These are phyloP conservation scores for Aegithalos caudatus DNA, from an alignment of 2,113 vertebrate species.

Conservation along the genomic window DNA sequence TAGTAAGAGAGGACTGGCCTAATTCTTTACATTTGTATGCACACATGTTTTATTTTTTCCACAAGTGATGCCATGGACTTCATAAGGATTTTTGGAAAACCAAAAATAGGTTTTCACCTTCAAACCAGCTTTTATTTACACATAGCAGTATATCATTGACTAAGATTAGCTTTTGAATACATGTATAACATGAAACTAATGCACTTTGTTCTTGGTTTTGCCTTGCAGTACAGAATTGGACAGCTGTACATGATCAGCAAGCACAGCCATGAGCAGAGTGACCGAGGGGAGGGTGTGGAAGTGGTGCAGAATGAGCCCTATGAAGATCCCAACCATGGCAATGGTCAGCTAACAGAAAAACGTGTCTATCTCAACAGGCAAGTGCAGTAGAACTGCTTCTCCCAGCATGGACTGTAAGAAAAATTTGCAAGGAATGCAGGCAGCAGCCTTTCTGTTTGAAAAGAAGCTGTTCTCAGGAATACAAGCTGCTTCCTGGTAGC, in stretches of 20 bases:
- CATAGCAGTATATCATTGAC: fast-evolving
- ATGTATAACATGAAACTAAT: neutral
- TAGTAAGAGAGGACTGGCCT: neutral
- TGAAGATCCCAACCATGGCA: conserved; percentile 87
- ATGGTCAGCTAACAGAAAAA: conserved; percentile 95
- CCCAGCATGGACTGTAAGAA: neutral
- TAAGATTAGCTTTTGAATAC: neutral
- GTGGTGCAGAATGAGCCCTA: conserved; percentile 93
- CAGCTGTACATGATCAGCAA: conserved; percentile 97
- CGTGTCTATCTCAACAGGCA: conserved; percentile 97
- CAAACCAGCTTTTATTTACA: neutral
- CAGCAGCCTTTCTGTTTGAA: neutral
- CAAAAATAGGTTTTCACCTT: fast-evolving
- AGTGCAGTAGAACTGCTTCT: conserved; percentile 3
- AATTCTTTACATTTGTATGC: neutral
- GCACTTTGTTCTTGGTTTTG: neutral
- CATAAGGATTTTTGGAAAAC: neutral
- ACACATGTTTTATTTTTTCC: neutral
- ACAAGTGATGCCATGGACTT: neutral
- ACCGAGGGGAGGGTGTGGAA: conserved; percentile 94
- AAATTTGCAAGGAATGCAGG: neutral
- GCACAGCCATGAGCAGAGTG: conserved; percentile 94
- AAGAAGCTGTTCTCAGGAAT: neutral
- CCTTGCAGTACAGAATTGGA: conserved; percentile 82
- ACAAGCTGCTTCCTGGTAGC: neutral